Conservation (phyloP, 2,113 vertebrate species). For the Heterochromis multidens region DNA sequence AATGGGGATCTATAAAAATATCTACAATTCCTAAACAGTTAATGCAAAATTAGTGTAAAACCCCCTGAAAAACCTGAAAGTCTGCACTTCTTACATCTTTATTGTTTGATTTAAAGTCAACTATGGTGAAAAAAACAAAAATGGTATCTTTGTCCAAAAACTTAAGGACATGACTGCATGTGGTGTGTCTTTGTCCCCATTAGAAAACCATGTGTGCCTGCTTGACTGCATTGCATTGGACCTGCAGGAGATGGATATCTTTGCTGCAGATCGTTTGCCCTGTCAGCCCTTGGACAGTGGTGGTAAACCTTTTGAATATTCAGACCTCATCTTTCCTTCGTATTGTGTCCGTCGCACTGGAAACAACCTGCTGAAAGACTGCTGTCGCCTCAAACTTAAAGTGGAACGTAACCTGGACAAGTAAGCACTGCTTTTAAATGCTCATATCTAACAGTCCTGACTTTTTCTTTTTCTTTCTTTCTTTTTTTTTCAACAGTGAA, state of each 20-base stretch:
- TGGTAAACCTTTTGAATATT: conserved; percentile 55
- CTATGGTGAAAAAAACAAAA: no score
- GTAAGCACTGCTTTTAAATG: conserved; percentile 61
- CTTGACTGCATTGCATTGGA: conserved; percentile 93
- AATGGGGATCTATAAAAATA: no score
- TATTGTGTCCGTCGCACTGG: conserved; percentile 85
- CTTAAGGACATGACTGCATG: background rate
- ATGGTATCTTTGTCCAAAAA: background rate
- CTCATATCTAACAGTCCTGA: background rate
- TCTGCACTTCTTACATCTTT: no score
- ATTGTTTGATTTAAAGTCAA: no score
- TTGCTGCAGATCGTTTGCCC: conserved; percentile 83
- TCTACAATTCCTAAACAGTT: no score
- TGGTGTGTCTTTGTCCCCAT: background rate
- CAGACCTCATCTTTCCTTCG: conserved; percentile 87
- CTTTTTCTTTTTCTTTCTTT: background rate
- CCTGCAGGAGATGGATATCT: conserved; percentile 96
- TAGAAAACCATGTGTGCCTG: conserved; percentile 88
- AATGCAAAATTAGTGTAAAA: no score
- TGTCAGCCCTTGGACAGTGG: conserved; percentile 61
- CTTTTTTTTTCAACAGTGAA: background rate
- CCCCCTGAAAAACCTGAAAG: no score
- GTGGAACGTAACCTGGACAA: conserved; percentile 96
- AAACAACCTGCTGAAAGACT: conserved; percentile 86
- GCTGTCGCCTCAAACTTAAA: conserved; percentile 87